These are phyloP conservation scores for Aphelenchoides fujianensis DNA, from an alignment of 1,140 invertebrate species.

Conservation along the genomic window DNA sequence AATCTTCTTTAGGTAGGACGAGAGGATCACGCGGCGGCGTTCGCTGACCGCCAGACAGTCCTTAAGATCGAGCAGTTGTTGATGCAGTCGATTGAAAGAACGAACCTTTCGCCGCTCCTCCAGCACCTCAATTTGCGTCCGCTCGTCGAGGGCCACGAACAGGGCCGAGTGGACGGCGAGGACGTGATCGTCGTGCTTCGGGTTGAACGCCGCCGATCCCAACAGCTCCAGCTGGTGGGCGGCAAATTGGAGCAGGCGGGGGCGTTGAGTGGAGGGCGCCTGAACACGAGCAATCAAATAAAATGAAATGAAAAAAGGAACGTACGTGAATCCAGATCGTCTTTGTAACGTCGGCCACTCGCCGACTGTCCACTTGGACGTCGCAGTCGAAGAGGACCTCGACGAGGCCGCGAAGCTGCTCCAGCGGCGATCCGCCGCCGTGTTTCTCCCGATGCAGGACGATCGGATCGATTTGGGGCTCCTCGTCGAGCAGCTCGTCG, in stretches of 20 bases:
- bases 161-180: background rate
- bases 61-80: background rate
- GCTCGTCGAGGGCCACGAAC: background rate
- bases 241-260: background rate
- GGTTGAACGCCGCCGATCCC: background rate
- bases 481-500: background rate
- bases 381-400: background rate
- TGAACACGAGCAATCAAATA: no score
- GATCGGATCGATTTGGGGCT: background rate
- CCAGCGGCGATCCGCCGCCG: background rate
- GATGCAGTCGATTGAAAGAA: background rate
- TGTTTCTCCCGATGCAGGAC: background rate
- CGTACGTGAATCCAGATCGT: background rate
- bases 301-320: background rate
- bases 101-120: background rate
- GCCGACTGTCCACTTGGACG: background rate
- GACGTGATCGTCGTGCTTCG: background rate
- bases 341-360: background rate
- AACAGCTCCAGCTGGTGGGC: background rate
- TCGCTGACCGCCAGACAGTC: background rate
- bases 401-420: background rate
- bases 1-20: background rate
- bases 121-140: background rate
- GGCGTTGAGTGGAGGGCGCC: background rate
- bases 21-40: background rate